These are phyloP conservation scores for Scolopax rusticola DNA, from an alignment of 2,797 vertebrate species.

Conservation along the genomic window DNA sequence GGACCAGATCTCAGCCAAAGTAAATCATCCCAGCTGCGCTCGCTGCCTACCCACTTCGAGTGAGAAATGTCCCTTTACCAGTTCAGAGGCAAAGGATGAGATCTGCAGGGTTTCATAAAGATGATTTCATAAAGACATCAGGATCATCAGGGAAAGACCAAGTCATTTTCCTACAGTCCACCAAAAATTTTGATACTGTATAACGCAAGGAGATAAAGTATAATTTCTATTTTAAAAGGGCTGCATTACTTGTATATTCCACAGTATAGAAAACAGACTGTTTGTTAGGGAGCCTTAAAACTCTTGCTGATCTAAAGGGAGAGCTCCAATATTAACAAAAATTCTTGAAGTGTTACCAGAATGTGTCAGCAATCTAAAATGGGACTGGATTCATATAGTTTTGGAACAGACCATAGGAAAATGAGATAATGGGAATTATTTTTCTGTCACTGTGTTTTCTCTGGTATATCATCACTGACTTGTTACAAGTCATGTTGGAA, in stretches of 20 bases:
- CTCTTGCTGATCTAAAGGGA: neutral
- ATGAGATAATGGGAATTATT: neutral
- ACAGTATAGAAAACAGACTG: neutral
- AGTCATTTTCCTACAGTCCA: neutral
- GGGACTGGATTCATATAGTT: neutral
- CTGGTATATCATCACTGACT: neutral
- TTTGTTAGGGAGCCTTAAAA: neutral
- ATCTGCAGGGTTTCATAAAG: neutral
- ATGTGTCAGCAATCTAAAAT: neutral
- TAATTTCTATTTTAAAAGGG: neutral
- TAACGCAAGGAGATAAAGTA: neutral
- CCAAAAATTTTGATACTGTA: neutral
- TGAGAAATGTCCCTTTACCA: neutral
- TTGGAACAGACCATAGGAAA: neutral
- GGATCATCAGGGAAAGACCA: neutral
- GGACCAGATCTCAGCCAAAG: slow-evolving; percentile 20
- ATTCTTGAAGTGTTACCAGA: rapidly evolving
- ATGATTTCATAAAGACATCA: neutral
- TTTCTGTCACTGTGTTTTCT: neutral
- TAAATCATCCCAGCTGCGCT: slow-evolving; percentile 22
- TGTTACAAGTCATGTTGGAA: neutral
- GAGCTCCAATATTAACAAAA: neutral
- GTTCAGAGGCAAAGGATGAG: slow-evolving; percentile 6
- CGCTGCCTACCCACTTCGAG: neutral
- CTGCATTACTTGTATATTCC: neutral